Evolutionary conservation across 2,113 vertebrate genomes (phyloP), one percentile per base, ranked within the genome.

Genomic region (Capreolus pygargus): DNA sequence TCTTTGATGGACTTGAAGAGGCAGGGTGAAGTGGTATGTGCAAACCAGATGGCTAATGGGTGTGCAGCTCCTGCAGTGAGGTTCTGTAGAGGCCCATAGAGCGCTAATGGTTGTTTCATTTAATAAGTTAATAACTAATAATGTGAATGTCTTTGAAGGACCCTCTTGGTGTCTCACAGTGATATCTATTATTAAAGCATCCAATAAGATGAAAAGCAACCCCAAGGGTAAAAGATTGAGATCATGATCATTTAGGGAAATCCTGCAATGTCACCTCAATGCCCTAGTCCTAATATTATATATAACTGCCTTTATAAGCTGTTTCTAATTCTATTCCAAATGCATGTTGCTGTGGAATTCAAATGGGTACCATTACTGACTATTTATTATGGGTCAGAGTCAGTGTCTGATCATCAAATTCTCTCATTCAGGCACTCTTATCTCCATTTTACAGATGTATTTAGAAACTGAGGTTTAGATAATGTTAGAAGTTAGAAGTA

Each of bases 21-120:
- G 57, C 52, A 33, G 86, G n/a, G 67, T 45, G 61, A 94, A 82
- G 54, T 84, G 39, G 25, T 74, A 39, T 43, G 50, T 89, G 50
- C 81, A 96, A 30, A 58, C 30, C 23, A 67, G 55, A 76, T 15
- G 25, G 23, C 96, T 96, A 95, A 96, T 96, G 94, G 97, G 28
- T 43, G 13, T 81, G 85, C 21, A 1, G 61, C 52, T 88, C 58
- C 81, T 15, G 36, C 15, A 23, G 84, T 5, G 28, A 0, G 0
- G 74, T 58, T 60, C 54, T 88, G 6, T 36, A 61, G 93, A 43
- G 13, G 60, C 81, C 87, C 30, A 1, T 17, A 54, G 94, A 92
- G 92, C 2, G 0, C 43, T 82, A 45, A 92, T 70, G n/a, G 74
- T 12, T 90, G 60, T 87, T 95, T 55, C 9, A n/a, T 98, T 94